phyloP scores from a whole-genome alignment of 2,113 vertebrate species.

The Oncorhynchus mykiss region DNA sequence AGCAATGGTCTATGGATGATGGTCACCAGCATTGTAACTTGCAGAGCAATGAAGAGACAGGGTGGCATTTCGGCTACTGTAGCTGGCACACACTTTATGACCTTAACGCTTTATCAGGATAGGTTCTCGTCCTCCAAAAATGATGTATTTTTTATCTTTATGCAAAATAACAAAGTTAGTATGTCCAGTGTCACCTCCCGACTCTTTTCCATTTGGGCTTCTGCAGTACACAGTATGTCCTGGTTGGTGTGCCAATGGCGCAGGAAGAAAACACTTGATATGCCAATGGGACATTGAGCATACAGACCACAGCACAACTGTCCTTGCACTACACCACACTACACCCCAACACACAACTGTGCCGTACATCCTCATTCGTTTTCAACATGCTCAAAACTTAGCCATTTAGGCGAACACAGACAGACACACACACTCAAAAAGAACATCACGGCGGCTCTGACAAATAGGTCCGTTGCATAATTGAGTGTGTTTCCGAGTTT shows the following conservation, averaged over 20 bases:
- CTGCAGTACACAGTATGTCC: slow-evolving; percentile 17
- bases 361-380: background rate
- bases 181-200: background rate
- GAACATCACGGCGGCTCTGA: slow-evolving; percentile 37
- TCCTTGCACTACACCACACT: background rate
- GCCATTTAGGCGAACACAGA: background rate
- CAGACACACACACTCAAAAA: slow-evolving; percentile 13
- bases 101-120: too few relatives aligned
- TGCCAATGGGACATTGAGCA: slow-evolving; percentile 21
- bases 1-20: too few relatives aligned
- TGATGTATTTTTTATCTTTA: too few relatives aligned
- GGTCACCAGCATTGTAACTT: too few relatives aligned
- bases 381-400: background rate
- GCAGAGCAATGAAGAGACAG: too few relatives aligned
- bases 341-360: background rate
- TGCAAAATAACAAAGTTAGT: too few relatives aligned
- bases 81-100: too few relatives aligned
- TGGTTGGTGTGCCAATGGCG: slow-evolving; percentile 44
- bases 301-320: too few relatives aligned
- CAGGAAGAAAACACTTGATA: slow-evolving; percentile 45
- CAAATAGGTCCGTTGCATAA: slow-evolving; percentile 68
- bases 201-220: slow-evolving; percentile 47
- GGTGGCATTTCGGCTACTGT: too few relatives aligned
- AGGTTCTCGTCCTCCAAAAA: too few relatives aligned
- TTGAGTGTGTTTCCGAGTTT: slow-evolving; percentile 71